These are phyloP conservation scores for Pachliopta kotzebuea DNA, from an alignment of 2,888 invertebrate genomes.

Conservation along the genomic window DNA sequence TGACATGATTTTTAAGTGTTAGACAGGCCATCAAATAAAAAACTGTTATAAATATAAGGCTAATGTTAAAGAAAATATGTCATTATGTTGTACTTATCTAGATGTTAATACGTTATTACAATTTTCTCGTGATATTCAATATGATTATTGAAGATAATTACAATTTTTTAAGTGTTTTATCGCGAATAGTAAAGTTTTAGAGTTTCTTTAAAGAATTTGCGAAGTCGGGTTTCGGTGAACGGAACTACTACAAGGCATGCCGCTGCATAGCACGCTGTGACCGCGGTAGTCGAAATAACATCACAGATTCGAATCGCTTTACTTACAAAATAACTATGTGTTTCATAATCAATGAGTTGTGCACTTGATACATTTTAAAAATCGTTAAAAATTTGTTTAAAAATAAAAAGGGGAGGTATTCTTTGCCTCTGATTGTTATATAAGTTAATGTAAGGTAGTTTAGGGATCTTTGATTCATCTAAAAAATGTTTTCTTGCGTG, in stretches of 20 bases:
- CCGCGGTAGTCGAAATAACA: constrained; percentile 36
- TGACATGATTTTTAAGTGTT: constrained; percentile 1
- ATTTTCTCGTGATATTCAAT: too few relatives aligned
- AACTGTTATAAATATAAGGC: too few relatives aligned
- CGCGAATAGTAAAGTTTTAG: neutral
- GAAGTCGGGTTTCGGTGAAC: constrained; percentile 22
- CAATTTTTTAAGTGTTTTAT: neutral
- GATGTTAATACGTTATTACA: too few relatives aligned
- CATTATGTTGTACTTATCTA: too few relatives aligned
- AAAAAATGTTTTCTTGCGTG: neutral
- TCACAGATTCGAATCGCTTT: constrained; percentile 37
- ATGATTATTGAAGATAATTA: too few relatives aligned
- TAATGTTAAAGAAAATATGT: too few relatives aligned
- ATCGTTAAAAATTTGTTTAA: neutral
- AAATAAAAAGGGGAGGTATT: too few relatives aligned
- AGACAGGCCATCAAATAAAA: too few relatives aligned
- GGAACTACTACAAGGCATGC: constrained; percentile 37
- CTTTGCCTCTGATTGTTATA: too few relatives aligned
- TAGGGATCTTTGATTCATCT: neutral
- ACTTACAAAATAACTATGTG: constrained; percentile 37
- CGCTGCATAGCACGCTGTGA: constrained; percentile 38
- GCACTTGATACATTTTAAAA: constrained; percentile 9
- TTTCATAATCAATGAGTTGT: constrained; percentile 9
- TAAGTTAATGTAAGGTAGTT: neutral
- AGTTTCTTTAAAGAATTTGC: constrained; percentile 1